A percentile compares a stretch with the other conserved stretches of the same genome.
Evolutionary conservation across 1,140 invertebrate species (phyloP).

Genomic region (Dendroctonus valens): DNA sequence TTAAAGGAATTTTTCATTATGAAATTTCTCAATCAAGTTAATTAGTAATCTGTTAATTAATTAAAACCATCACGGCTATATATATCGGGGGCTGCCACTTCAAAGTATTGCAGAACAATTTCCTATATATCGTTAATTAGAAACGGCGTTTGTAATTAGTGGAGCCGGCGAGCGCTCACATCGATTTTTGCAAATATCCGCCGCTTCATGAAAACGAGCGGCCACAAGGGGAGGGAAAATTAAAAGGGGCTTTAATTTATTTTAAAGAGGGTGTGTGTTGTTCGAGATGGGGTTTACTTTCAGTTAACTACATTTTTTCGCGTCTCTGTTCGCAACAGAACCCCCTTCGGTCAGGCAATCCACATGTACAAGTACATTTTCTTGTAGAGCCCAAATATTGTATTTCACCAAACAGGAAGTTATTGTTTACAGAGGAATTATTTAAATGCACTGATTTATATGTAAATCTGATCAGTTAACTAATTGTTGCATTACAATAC

Average conservation of each 20-base stretch:
- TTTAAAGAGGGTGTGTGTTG: slow-evolving; percentile 20
- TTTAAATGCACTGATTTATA: too few species aligned
- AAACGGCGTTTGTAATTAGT: slow-evolving; percentile 49
- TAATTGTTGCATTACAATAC: too few species aligned
- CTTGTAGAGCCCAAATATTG: too few species aligned
- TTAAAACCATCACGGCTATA: slow-evolving; percentile 47
- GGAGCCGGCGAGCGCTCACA: slow-evolving; percentile 40
- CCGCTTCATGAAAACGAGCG: slow-evolving; percentile 40
- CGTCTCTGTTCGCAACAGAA: too few species aligned
- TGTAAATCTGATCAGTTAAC: too few species aligned
- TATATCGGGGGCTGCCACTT: slow-evolving; percentile 43
- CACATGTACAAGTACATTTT: too few species aligned
- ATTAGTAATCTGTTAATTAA: slow-evolving; percentile 52
- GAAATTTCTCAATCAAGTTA: slow-evolving; percentile 47
- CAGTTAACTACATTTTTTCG: too few species aligned
- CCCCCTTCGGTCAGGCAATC: too few species aligned
- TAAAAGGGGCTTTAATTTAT: slow-evolving; percentile 19
- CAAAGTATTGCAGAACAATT: slow-evolving; percentile 51
- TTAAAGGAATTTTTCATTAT: slow-evolving; percentile 43
- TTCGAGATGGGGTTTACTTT: slow-evolving; percentile 6
- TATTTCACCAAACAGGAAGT: too few species aligned
- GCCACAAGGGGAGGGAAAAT: slow-evolving; percentile 17
- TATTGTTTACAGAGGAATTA: too few species aligned
- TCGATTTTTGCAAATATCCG: slow-evolving; percentile 47
- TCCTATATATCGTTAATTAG: slow-evolving; percentile 52